Base-by-base conservation (phyloP, 1,140 invertebrate genomes). In the Drosophila kepulauana region DNA sequence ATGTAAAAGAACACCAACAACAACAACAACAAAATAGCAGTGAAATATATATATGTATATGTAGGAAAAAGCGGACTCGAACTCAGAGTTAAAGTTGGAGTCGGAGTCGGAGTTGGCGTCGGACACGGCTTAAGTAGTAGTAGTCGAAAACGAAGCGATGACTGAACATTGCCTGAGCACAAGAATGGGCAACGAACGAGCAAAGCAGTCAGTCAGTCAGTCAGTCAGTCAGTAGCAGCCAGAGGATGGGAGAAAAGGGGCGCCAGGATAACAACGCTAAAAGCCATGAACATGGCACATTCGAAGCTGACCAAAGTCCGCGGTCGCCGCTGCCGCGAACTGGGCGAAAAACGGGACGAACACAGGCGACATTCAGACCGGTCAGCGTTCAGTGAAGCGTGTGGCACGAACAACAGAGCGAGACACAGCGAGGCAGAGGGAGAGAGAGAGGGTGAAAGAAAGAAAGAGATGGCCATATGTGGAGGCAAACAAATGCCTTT, bases 101-200 rank as follows among this genome's bases (percentile, higher is more conserved):
- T 59, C 25, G 30, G 54, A 58, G 6, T 54, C 28, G 28, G 45
- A 68, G 38, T 49, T 13, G 4, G 30, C 46, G 52, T 48, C 30
- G 65, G 33, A 51, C 20, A 43, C 33, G 30, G 43, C 65, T 73
- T 38, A 58, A 58, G 63, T 25, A 54, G 63, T 25, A 54, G 20
- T 33, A 62, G 54, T 62, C 51, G 20, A 69, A 75, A 72, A 63
- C 66, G 75, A 78, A 84, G 66, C 66, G 79, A 63, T 67, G 71
- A 68, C 48, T 73, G 82, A 86, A 87, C 82, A 86, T 54, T 86
- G 82, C 57, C 71, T 69, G 71, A 68, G 57, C 71, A 69, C 52
- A 51, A 51, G 43, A 62, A 33, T 63, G 46, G 58, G 28, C 59
- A 62, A 28, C 30, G 13, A n/a, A 16, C n/a, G 20, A 49, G 45